Base-by-base conservation (phyloP, 2,888 invertebrate genomes). In the Phengaris alcon region DNA sequence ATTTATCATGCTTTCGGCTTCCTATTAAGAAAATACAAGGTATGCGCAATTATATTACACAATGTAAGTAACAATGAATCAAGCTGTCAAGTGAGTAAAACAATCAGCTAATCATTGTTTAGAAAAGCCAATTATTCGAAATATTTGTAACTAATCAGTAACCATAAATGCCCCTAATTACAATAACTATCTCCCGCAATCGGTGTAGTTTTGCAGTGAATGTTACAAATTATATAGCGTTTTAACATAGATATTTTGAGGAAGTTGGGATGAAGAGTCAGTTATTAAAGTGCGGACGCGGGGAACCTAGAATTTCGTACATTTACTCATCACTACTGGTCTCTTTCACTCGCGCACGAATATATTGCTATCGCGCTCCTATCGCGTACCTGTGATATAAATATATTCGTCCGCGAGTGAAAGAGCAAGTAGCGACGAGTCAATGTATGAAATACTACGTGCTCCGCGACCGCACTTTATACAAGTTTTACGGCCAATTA, bases 51-150 rank as follows among this genome's bases (percentile, higher is more conserved):
- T 54, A 35, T 72, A 54, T 72, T 22, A 72, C 12, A 35, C 54
- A 54, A 72, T 22, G 35, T 22, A 70, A 22, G 64, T 12, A 64
- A 54, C 72, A 52, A 72, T 72, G 72, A 72, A 54, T 72, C 72
- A 72, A 72, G 51, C 22, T 72, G 72, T 54, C 72, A 35, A 52
- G 72, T 52, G 72, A 35, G 12, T 52, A 22, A 54, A 69, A 69
- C 15, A 72, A 72, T 54, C 72, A 44, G 52, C 44, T 12, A 64
- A 64, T 35, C 72, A 72, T 72, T 72, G 72, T 72, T 70, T 72
- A 52, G 54, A 35, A 72, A 35, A 54, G 72, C 54, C 72, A 15
- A 72, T 52, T 72, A 54, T 72, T 52, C 35, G 52, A 13, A 72
- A 72, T 52, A 72, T 72, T 35, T 72, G 72, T 72, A 72, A 22